Base-by-base conservation (phyloP, 1,140 invertebrate genomes). In the Acromyrmex echinatior region DNA sequence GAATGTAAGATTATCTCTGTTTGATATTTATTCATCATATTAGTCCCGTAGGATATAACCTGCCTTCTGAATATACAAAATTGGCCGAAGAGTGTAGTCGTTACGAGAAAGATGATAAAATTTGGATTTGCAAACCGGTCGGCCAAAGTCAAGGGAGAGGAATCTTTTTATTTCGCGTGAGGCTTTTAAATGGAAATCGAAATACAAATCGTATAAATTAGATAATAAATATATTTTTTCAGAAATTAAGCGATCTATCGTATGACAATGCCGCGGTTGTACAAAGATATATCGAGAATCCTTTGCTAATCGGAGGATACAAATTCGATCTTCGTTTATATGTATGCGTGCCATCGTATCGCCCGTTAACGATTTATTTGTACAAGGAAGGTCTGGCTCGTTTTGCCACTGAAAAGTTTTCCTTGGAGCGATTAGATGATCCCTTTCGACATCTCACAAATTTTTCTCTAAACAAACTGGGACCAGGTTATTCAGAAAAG, bases 401-500 rank as follows among this genome's bases (percentile, higher is more conserved):
- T 86, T 98, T 98, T 90, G 96, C 96, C 51, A 98, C 98, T 0
- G 97, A 98, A 35, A 98, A 98, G 93, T 99, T 98, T 79, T 97
- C 97, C 73, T 95, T 98, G 31, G 97, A 97, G 0, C 97, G 98
- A 91, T 93, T 99, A 58, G 97, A 97, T 84, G 99, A 99, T 92
- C 97, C 97, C 88, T 99, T 98, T 94, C 97, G 98, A 12, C 98
- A 99, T 95, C 95, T 99, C 39, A 99, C 98, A 1, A 99, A 99
- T 94, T 98, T 98, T 63, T 98, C 97, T 88, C 97, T 96, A 92
- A 99, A 97, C 96, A 98, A 97, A 96, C 96, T 96, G 94, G 98
- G 96, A 45, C 98, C 98, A 1, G 96, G 97, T 4, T 98, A 98
- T 92, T 96, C 96, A 0, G 96, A 97, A 90, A 97, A 97, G 93